Evolutionary conservation across 2,113 vertebrate genomes (phyloP), one percentile per base, ranked within the genome.

Genomic region (Nibea albiflora): DNA sequence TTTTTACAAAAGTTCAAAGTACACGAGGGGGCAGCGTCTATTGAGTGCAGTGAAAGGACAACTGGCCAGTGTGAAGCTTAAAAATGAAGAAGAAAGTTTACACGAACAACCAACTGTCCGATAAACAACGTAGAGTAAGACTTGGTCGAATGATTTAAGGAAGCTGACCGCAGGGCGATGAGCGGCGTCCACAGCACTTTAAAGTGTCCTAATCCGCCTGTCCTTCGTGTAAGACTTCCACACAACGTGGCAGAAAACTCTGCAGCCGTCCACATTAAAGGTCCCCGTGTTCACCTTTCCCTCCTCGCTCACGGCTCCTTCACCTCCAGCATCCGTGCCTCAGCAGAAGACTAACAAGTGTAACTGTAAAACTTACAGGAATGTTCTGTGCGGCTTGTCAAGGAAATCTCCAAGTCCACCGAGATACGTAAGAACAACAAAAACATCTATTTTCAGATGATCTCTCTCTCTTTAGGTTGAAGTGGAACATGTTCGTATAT

Each of bases 221-320:
- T 75, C 65, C 50, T 72, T 74, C 22, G n/a, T 15, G 54, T 90
- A 90, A 92, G 86, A 91, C 90, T 84, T 78, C 26, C 22, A 83
- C 24, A 67, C 14, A 19, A 64, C 22, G 54, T 19, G 54, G 28
- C 39, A 63, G 42, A 70, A 60, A 76, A 75, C 44, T 58, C 73
- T 53, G 61, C 73, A 69, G 42, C 5, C 15, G 35, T 65, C 22
- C 1, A 60, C 47, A 11, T 56, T 52, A 19, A 19, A 56, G 39
- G 50, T 63, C 72, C 39, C 53, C 26, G n/a, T 80, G 35, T 66
- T 69, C 70, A 78, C 52, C 62, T 80, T 85, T 60, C 66, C 46
- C 50, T 65, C 54, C 49, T 47, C 26, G 0, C 78, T 58, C 11
- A 20, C 2, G 0, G n/a, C 42, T 64, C 76, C 50, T 22, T 60